Base-by-base conservation (phyloP, 1,140 invertebrate species). In the Atopsyche davidsoni region DNA sequence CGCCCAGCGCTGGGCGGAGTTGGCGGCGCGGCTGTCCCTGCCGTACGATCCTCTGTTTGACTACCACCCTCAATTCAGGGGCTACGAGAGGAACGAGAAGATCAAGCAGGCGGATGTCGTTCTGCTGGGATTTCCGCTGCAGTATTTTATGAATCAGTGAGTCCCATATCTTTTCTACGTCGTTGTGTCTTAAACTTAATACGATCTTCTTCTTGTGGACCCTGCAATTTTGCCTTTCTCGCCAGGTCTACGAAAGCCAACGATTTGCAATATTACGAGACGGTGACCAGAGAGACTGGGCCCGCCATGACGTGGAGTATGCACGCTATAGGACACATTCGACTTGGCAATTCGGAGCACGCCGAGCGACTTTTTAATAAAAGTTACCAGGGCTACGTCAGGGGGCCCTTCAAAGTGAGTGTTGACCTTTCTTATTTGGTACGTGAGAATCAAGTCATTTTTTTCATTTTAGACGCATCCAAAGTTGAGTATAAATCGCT, bases 281-380 rank as follows among this genome's bases (percentile, higher is more conserved):
- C 67, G 2, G 71, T 72, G 1, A 79, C 76, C 0, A 64, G 77
- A 0, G 55, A 59, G 28, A 68, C 54, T 2, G 77, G 77, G 0
- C 76, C 77, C 3, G 76, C 77, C 0, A 78, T 79, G 76, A 77
- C 76, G 0, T 79, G 75, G 75, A 72, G 75, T 34, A 78, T 77
- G 76, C 75, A 78, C 53, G 61, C 75, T 0, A 66, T 76, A 0
- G 75, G 74, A 9, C 72, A 74, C 52, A 43, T 79, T 4, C 58
- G 62, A 2, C 36, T 72, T 3, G 59, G 54, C 1, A 65, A 76
- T 40, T 41, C 60, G 0, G 38, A 51, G 0, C 58, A 64, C 16
- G 76, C 75, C 2, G 60, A 64, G 0, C 46, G 59, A 3, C 62
- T 74, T 45, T 77, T 79, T 51, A 66, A 69, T 32, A 70, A 64